These are phyloP conservation scores for Temnothorax longispinosus DNA, from an alignment of 1,140 invertebrate genomes.

Conservation along the genomic window DNA sequence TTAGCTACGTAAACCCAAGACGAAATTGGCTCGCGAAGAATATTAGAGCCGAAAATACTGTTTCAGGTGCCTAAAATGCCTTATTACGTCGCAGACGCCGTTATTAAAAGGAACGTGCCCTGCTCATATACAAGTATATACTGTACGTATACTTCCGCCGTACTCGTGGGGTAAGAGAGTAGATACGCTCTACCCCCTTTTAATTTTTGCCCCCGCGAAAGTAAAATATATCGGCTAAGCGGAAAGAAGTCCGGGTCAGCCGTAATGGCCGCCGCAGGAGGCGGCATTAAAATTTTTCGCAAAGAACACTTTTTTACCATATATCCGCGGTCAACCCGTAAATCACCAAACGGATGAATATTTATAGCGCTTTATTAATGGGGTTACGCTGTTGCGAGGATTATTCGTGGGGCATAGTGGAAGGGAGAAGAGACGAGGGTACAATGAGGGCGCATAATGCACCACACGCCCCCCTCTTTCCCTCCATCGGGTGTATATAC, in stretches of 20 bases:
- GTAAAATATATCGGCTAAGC: conserved; percentile 56
- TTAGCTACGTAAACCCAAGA: conserved; percentile 52
- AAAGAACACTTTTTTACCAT: conserved; percentile 60
- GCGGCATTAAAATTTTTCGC: conserved; percentile 66
- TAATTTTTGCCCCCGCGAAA: conserved; percentile 64
- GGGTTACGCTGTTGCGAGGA: conserved; percentile 74
- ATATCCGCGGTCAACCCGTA: conserved; percentile 66
- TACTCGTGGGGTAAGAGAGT: neutral
- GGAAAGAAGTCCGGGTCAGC: conserved; percentile 46
- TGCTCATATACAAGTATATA: conserved; percentile 20
- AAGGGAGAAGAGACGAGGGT: conserved; percentile 52
- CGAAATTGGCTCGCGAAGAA: conserved; percentile 49
- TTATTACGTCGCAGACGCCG: conserved; percentile 45
- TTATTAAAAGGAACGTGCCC: conserved; percentile 59
- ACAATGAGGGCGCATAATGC: conserved; percentile 76
- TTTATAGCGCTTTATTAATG: conserved; percentile 80
- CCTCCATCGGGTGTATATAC: neutral
- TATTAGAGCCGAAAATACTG: conserved; percentile 60
- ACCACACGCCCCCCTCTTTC: conserved; percentile 59
- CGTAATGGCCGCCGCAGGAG: conserved; percentile 44
- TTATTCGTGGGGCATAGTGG: conserved; percentile 69
- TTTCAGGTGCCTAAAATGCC: conserved; percentile 56
- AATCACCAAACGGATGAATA: conserved; percentile 78
- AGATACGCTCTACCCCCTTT: conserved; percentile 33
- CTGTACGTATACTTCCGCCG: neutral